These are phyloP conservation scores for Silurus glanis DNA, from an alignment of 2,113 vertebrate genomes.

Conservation along the genomic window DNA sequence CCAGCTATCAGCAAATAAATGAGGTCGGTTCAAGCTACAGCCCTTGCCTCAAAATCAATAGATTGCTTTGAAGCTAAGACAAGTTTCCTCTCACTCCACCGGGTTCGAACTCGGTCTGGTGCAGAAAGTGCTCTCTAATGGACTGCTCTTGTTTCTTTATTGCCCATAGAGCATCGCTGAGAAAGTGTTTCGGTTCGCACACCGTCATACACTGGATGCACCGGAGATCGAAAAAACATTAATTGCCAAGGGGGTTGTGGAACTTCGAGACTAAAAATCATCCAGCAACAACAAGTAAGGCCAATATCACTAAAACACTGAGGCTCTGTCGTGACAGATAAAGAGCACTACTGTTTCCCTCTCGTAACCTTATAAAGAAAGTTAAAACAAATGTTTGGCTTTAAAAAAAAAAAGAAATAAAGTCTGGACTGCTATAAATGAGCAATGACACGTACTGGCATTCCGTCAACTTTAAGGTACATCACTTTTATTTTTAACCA, in stretches of 20 bases:
- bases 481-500: conserved; percentile 14
- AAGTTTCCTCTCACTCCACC: conserved; percentile 19
- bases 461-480: not conserved
- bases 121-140: conserved; percentile 7
- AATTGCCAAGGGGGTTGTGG: not conserved
- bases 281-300: not conserved
- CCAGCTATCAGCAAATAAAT: conserved; percentile 36
- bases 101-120: conserved; percentile 14
- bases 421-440: not conserved
- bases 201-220: not conserved
- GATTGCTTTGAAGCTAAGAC: conserved; percentile 28
- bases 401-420: not conserved
- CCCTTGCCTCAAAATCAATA: conserved; percentile 43
- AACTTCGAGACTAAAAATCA: conserved; percentile 2
- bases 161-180: conserved; percentile 23
- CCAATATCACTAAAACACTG: not conserved
- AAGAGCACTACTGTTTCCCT: not conserved
- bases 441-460: not conserved
- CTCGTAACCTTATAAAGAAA: not conserved
- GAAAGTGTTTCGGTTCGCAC: not conserved
- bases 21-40: conserved; percentile 11
- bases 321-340: not conserved
- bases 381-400: conserved; percentile 9
- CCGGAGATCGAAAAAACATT: not conserved
- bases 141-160: conserved; percentile 3